A percentile compares a stretch with the other conserved stretches of the same genome.
Conservation (phyloP, 2,888 invertebrate species). For the Tolmerus cingulatus region DNA sequence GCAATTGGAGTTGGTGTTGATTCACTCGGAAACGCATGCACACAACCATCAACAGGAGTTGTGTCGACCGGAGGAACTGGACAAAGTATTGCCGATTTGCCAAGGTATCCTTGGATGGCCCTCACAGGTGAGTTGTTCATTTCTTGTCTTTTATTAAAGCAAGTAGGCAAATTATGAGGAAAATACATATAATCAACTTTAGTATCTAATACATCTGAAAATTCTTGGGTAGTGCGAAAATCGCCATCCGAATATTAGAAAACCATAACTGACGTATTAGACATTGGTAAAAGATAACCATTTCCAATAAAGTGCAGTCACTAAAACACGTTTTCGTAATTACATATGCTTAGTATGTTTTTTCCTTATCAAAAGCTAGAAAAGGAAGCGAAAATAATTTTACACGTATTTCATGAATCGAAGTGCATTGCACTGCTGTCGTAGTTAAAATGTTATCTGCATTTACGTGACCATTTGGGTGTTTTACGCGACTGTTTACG, state of each 20-base stretch:
- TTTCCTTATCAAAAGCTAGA: neutral
- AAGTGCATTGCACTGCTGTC: neutral
- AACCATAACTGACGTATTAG: neutral
- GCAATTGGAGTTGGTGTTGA: conserved; percentile 76
- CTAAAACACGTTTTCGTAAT: neutral
- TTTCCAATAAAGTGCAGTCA: neutral
- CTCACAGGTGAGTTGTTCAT: conserved; percentile 78
- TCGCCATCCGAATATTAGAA: neutral
- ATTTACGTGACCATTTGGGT: neutral
- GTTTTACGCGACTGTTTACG: neutral
- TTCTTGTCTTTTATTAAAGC: neutral
- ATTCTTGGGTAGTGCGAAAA: neutral
- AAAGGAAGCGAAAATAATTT: neutral
- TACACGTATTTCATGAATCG: neutral
- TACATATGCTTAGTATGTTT: neutral
- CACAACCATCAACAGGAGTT: conserved; percentile 72
- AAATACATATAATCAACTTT: too few relatives aligned
- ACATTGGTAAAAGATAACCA: neutral
- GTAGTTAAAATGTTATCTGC: neutral
- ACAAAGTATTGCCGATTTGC: conserved; percentile 90
- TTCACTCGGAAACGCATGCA: conserved; percentile 83
- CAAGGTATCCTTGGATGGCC: conserved; percentile 96
- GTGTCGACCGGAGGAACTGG: conserved; percentile 71
- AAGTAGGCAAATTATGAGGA: neutral
- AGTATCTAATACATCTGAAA: neutral